A percentile compares a stretch with the other conserved stretches of the same genome.
phyloP scores from a whole-genome alignment of 1,140 invertebrate genomes.

The Archivesica marissinica region DNA sequence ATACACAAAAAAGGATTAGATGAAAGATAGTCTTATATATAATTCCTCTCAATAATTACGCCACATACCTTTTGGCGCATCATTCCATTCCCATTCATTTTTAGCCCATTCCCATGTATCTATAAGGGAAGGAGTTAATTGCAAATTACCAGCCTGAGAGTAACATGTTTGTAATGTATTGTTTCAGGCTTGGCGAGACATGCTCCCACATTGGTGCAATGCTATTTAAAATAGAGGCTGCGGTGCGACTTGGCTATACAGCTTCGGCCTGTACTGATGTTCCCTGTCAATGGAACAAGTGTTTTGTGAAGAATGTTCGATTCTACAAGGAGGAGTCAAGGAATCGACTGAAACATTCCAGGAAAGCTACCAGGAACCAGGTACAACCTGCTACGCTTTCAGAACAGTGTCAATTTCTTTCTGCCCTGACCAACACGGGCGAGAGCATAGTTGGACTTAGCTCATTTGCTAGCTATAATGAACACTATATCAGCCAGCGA shows the following conservation, averaged over 20 bases:
- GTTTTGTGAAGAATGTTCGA: slow-evolving; percentile 58
- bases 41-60: no score
- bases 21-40: no score
- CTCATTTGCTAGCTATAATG: no score
- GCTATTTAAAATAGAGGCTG: slow-evolving; percentile 48
- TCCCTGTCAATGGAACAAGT: slow-evolving; percentile 45
- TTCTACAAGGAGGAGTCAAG: not conserved
- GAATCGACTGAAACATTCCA: not conserved
- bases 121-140: no score
- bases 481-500: no score
- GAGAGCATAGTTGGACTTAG: not conserved
- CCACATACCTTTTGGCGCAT: no score
- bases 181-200: slow-evolving; percentile 56
- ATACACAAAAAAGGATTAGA: no score
- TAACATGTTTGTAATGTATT: not conserved
- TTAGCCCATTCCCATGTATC: no score
- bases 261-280: slow-evolving; percentile 16
- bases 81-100: no score
- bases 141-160: no score
- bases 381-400: not conserved
- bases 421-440: not conserved
- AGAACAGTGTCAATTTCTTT: not conserved
- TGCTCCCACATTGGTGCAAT: slow-evolving; percentile 49
- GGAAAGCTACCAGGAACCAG: not conserved
- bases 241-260: slow-evolving; percentile 19